Conservation (phyloP, 1,140 invertebrate species). For the Drosophila pachea region DNA sequence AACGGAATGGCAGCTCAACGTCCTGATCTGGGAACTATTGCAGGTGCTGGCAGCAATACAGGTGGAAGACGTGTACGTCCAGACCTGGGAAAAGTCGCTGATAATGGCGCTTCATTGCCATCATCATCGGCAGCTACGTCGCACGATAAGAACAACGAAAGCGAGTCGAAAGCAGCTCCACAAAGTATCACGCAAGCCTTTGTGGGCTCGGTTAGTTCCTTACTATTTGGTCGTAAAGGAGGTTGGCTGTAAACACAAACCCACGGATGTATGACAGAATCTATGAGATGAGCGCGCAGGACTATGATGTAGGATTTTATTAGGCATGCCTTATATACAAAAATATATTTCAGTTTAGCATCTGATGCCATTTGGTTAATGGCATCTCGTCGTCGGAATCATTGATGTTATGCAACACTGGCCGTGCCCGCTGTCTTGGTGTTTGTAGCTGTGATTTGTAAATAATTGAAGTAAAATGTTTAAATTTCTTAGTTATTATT, state of each 20-base stretch:
- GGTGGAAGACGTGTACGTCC: conserved; percentile 79
- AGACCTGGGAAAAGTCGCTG: conserved; percentile 82
- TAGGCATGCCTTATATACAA: conserved; percentile 14
- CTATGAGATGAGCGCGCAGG: conserved; percentile 4
- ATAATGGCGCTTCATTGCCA: conserved; percentile 16
- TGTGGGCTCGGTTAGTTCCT: conserved; percentile 87
- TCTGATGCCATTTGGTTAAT: conserved; percentile 18
- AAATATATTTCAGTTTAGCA: conserved; percentile 7
- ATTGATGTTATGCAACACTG: conserved; percentile 58
- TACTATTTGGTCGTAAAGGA: conserved; percentile 90
- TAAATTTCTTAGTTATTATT: conserved; percentile 73
- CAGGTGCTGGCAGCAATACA: conserved; percentile 62
- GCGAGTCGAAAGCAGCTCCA: conserved; percentile 42
- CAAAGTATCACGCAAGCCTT: conserved; percentile 81
- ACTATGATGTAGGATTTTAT: conserved; percentile 40
- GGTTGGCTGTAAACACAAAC: conserved; percentile 83
- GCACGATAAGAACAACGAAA: conserved; percentile 11
- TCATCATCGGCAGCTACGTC: conserved; percentile 8
- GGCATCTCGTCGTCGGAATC: conserved; percentile 15
- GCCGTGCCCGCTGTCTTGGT: conserved; percentile 49
- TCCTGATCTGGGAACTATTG: conserved; percentile 79
- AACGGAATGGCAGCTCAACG: conserved; percentile 79
- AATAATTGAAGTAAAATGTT: conserved; percentile 71
- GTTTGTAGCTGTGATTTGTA: conserved; percentile 77
- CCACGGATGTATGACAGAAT: conserved; percentile 5